Percentiles rank a stretch among this genome's conserved stretches.
phyloP scores from a whole-genome alignment of 2,113 vertebrate species.

The Callipepla californica region DNA sequence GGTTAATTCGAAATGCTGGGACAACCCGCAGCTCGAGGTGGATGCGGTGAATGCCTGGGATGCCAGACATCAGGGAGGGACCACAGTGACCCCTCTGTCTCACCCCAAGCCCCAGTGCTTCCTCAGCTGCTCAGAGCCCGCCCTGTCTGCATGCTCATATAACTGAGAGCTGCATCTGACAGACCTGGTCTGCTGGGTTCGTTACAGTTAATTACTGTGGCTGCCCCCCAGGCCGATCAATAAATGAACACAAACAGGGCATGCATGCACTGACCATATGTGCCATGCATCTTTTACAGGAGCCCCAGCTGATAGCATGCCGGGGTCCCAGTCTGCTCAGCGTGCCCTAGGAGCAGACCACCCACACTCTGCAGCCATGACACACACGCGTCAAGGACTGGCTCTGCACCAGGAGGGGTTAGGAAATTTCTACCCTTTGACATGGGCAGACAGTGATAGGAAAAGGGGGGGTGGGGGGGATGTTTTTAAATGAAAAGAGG shows the following conservation, averaged over 20 bases:
- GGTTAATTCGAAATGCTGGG: fast-evolving
- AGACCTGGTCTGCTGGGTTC: background rate
- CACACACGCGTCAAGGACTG: fast-evolving
- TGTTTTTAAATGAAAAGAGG: background rate
- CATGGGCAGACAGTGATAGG: background rate
- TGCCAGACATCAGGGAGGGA: background rate
- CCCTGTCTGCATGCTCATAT: fast-evolving
- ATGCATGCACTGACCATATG: fast-evolving
- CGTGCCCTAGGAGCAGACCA: fast-evolving
- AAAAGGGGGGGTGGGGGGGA: background rate
- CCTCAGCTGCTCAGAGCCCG: fast-evolving
- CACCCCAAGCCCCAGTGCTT: background rate
- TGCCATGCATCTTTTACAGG: background rate
- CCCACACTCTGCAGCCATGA: background rate
- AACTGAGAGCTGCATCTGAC: fast-evolving
- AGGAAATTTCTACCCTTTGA: background rate
- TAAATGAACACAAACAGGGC: background rate
- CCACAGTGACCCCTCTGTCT: fast-evolving
- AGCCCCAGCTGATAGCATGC: fast-evolving
- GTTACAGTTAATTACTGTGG: fast-evolving
- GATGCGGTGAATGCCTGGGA: background rate
- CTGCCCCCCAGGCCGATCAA: background rate
- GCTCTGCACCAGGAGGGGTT: background rate
- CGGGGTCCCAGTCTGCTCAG: background rate
- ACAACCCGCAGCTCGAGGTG: background rate